A percentile compares a stretch with the other conserved stretches of the same genome.
Conservation (phyloP, 1,140 invertebrate genomes). For the Goniozus legneri region DNA sequence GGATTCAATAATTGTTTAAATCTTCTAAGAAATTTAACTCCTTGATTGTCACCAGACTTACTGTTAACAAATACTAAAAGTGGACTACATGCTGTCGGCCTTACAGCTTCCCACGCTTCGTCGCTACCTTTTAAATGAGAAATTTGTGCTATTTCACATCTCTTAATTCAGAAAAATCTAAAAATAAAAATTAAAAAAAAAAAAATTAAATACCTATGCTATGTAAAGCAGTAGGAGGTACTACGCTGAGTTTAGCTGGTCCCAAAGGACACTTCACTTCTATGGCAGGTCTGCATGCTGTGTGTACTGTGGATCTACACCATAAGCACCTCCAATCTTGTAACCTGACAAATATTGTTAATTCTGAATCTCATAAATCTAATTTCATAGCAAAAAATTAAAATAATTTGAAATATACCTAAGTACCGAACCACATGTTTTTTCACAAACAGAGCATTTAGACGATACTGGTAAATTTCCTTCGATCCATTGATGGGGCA, state of each 20-base stretch:
- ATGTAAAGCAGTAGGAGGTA: constrained; percentile 89
- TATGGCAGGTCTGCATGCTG: constrained; percentile 76
- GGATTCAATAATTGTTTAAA: constrained; percentile 96
- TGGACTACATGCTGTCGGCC: constrained; percentile 78
- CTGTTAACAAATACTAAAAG: constrained; percentile 96
- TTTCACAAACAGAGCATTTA: constrained; percentile 92
- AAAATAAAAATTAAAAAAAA: constrained; percentile 8
- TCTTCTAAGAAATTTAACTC: constrained; percentile 90
- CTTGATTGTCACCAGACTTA: constrained; percentile 96
- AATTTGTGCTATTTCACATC: no score
- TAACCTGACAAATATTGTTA: constrained; percentile 57
- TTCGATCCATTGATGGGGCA: constrained; percentile 98
- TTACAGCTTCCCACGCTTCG: constrained; percentile 85
- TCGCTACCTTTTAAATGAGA: constrained; percentile 67
- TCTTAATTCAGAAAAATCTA: constrained; percentile 1
- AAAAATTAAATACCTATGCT: constrained; percentile 66
- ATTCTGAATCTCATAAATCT: not conserved
- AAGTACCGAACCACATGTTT: constrained; percentile 93
- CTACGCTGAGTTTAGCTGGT: constrained; percentile 82
- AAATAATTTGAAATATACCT: constrained; percentile 63
- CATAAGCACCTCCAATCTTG: constrained; percentile 96
- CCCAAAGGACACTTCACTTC: constrained; percentile 78
- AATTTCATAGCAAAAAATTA: constrained; percentile 5
- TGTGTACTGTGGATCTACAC: constrained; percentile 91
- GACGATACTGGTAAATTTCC: constrained; percentile 93